A percentile compares a stretch with the other conserved stretches of the same genome.
phyloP scores from a whole-genome alignment of 2,797 vertebrate genomes.

The Sebastolobus altivelis region DNA sequence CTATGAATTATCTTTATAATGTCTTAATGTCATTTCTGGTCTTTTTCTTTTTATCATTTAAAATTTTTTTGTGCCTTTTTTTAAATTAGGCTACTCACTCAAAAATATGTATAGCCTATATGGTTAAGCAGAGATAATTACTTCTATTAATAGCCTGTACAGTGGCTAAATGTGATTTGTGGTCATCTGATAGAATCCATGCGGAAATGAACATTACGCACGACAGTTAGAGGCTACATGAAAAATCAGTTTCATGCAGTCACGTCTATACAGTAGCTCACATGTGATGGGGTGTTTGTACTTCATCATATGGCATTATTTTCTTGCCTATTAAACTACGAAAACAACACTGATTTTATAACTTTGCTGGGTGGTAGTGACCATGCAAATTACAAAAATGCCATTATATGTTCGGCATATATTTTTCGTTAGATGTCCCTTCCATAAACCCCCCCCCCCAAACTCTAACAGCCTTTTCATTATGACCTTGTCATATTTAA shows the following conservation, averaged over 20 bases:
- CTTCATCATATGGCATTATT: background rate
- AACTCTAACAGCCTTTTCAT: background rate
- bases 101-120: background rate
- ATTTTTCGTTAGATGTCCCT: background rate
- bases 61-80: background rate
- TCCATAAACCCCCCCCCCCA: background rate
- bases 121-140: background rate
- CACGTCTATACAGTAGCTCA: background rate
- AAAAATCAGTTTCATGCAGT: background rate
- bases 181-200: slow-evolving; percentile 8
- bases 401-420: background rate
- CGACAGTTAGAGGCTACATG: background rate
- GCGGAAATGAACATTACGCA: slow-evolving; percentile 1
- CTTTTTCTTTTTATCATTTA: background rate
- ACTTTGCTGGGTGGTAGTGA: background rate
- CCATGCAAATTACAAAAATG: background rate
- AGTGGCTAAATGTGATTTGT: background rate
- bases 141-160: background rate
- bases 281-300: background rate
- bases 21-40: background rate
- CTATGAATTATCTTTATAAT: background rate
- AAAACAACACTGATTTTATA: background rate
- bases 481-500: background rate
- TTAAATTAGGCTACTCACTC: background rate
- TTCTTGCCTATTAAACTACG: background rate